These are phyloP conservation scores for Rafetus swinhoei DNA, from an alignment of 2,113 vertebrate genomes.

Conservation along the genomic window DNA sequence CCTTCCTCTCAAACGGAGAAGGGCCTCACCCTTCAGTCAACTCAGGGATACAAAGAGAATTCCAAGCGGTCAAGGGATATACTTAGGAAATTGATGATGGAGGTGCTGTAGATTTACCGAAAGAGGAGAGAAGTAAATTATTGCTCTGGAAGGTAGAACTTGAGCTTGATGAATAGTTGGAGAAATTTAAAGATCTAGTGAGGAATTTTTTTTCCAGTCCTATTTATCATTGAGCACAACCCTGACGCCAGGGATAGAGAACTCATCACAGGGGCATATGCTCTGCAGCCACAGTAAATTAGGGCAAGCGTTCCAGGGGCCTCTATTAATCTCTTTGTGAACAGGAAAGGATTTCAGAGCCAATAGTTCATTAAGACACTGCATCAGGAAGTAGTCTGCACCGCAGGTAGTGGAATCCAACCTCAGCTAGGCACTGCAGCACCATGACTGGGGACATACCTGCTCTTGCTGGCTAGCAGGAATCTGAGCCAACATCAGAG, in stretches of 20 bases:
- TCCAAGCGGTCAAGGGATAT: background rate
- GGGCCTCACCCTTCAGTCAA: background rate
- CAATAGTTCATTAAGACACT: fast-evolving
- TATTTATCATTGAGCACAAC: background rate
- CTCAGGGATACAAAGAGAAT: background rate
- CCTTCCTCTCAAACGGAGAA: fast-evolving
- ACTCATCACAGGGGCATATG: background rate
- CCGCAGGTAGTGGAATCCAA: fast-evolving
- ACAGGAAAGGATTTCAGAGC: background rate
- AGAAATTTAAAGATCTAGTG: fast-evolving
- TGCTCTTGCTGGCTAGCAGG: background rate
- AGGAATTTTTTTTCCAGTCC: background rate
- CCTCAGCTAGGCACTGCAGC: fast-evolving
- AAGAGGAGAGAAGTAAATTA: background rate
- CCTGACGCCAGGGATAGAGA: background rate
- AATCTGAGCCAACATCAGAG: background rate
- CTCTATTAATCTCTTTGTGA: background rate
- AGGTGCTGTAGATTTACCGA: background rate
- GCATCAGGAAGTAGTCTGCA: background rate
- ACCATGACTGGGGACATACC: background rate
- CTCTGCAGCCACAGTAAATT: background rate
- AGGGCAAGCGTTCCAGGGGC: background rate
- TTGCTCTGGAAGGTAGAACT: background rate
- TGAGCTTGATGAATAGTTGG: background rate
- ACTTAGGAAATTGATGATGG: background rate